These are phyloP conservation scores for Cynopterus sphinx DNA, from an alignment of 2,797 vertebrate genomes.

Conservation along the genomic window DNA sequence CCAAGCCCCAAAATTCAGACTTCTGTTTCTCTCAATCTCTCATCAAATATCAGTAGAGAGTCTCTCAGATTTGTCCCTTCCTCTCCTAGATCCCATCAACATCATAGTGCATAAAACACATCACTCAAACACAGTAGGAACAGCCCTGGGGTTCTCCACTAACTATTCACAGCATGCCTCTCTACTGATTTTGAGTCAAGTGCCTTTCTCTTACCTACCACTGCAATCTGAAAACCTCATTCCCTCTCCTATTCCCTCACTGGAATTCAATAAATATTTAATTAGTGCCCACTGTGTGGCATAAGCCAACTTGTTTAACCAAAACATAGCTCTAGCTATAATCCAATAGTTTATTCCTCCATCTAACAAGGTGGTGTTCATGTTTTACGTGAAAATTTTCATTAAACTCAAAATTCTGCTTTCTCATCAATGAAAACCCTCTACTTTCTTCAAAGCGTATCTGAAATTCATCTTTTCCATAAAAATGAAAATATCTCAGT, in stretches of 20 bases:
- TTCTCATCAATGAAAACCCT: neutral
- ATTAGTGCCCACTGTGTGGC: neutral
- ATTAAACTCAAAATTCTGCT: slow-evolving; percentile 19
- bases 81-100: neutral
- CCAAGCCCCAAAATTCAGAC: neutral
- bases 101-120: neutral
- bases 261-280: neutral
- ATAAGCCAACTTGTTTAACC: neutral
- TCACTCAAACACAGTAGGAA: neutral
- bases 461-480: neutral
- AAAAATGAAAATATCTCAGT: neutral
- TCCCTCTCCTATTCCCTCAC: neutral
- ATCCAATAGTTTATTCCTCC: neutral
- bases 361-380: neutral
- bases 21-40: neutral
- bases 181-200: neutral
- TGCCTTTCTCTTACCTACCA: neutral
- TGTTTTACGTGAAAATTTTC: slow-evolving; percentile 2
- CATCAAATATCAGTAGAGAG: neutral
- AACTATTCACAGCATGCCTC: neutral
- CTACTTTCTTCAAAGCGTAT: slow-evolving; percentile 22
- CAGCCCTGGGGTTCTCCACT: neutral
- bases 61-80: neutral
- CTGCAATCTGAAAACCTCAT: neutral
- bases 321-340: neutral